phyloP scores from a whole-genome alignment of 2,888 invertebrate genomes.

The Steinernema scapterisci region DNA sequence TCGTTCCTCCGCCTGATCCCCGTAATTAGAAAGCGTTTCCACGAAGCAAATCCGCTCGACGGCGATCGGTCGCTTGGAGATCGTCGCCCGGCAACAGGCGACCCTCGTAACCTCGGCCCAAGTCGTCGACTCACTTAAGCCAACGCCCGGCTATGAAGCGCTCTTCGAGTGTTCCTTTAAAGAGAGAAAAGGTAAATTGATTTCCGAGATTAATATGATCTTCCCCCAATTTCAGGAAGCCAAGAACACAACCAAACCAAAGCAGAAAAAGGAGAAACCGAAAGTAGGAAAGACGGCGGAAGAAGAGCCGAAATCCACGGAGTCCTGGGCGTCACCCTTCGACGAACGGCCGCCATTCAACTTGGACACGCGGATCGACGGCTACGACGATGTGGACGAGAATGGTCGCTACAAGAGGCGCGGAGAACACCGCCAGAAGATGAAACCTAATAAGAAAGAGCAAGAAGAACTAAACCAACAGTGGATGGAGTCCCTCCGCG shows the following conservation, averaged over 20 bases:
- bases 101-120: neutral
- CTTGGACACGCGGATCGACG: slow-evolving; percentile 56
- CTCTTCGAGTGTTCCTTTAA: neutral
- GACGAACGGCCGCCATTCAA: slow-evolving; percentile 38
- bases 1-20: neutral
- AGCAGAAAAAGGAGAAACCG: neutral
- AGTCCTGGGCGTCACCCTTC: slow-evolving; percentile 2
- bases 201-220: neutral
- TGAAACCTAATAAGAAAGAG: neutral
- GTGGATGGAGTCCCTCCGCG: slow-evolving; percentile 34
- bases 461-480: slow-evolving; percentile 34
- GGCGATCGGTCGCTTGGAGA: slow-evolving; percentile 22
- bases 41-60: slow-evolving; percentile 27
- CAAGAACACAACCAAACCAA: no score
- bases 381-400: slow-evolving; percentile 60
- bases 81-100: slow-evolving; percentile 23
- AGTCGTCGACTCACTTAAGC: neutral
- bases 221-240: neutral
- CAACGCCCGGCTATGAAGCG: neutral
- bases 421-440: neutral
- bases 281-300: neutral
- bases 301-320: neutral
- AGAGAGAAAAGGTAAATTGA: neutral
- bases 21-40: slow-evolving; percentile 25
- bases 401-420: slow-evolving; percentile 41